Percentiles rank a stretch among this genome's conserved stretches.
phyloP scores from a whole-genome alignment of 2,888 invertebrate species.

The Nasonia oneida region DNA sequence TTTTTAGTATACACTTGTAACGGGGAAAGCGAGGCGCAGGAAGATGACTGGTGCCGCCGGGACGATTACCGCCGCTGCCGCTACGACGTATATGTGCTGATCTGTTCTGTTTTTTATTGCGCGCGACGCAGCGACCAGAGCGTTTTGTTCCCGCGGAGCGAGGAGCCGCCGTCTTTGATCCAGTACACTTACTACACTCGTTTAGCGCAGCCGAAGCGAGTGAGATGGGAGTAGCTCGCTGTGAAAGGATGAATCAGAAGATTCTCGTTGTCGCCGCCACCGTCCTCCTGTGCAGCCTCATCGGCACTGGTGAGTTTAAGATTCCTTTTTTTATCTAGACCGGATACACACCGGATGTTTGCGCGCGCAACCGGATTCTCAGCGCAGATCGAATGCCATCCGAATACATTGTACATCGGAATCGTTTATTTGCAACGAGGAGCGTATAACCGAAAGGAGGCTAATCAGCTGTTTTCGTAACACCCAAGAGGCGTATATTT shows the following conservation, averaged over 20 bases:
- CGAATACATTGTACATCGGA: too few relatives aligned
- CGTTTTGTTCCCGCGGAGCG: not conserved
- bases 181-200: not conserved
- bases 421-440: too few relatives aligned
- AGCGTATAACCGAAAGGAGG: not conserved
- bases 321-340: not conserved
- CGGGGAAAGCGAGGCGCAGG: conserved; percentile 45
- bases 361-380: not conserved
- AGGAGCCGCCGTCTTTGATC: conserved; percentile 3
- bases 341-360: not conserved
- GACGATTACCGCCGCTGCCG: not conserved
- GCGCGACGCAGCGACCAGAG: not conserved
- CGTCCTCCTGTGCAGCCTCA: not conserved
- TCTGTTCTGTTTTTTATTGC: conserved; percentile 13
- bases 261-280: not conserved
- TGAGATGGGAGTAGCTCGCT: not conserved
- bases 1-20: conserved; percentile 51
- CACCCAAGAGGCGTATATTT: not conserved
- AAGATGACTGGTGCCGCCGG: conserved; percentile 49
- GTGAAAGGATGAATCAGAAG: not conserved
- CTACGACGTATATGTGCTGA: conserved; percentile 22
- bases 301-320: not conserved
- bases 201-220: not conserved
- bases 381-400: too few relatives aligned
- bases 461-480: not conserved